Conservation (phyloP, 2,888 invertebrate genomes). For the Caenorhabditis sulstoni region DNA sequence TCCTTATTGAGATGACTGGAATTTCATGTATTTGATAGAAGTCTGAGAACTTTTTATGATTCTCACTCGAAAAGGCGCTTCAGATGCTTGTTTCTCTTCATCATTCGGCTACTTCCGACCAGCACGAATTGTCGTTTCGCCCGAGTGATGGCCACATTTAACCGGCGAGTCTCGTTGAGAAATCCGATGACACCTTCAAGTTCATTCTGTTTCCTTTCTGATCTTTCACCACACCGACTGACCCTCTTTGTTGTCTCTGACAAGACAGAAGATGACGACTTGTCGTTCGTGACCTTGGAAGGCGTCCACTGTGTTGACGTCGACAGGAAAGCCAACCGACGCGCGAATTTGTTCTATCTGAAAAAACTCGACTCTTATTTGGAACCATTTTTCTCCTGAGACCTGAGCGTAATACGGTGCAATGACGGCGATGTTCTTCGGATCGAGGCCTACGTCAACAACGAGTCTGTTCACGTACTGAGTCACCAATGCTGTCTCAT, state of each 20-base stretch:
- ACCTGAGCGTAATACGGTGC: constrained; percentile 66
- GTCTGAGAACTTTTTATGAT: background rate
- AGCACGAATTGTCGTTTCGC: constrained; percentile 65
- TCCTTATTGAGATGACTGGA: constrained; percentile 28
- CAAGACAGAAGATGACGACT: constrained; percentile 67
- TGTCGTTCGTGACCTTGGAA: constrained; percentile 71
- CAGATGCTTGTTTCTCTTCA: constrained; percentile 32
- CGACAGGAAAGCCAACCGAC: constrained; percentile 26
- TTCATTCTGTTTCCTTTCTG: background rate
- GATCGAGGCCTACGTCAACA: constrained; percentile 36
- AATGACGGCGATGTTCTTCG: constrained; percentile 60
- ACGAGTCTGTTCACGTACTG: constrained; percentile 51
- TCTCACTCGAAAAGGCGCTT: constrained; percentile 26
- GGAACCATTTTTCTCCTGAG: background rate
- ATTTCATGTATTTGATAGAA: no score
- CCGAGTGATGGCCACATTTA: constrained; percentile 67
- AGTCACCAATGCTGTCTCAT: constrained; percentile 50
- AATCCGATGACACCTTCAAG: constrained; percentile 58
- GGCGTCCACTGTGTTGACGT: constrained; percentile 61
- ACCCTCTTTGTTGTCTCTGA: constrained; percentile 65
- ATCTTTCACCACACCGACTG: background rate
- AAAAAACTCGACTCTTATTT: background rate
- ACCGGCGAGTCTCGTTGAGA: constrained; percentile 54
- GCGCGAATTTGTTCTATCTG: constrained; percentile 33
- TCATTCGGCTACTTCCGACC: constrained; percentile 52